A percentile compares a stretch with the other conserved stretches of the same genome.
Evolutionary conservation across 2,113 vertebrate species (phyloP).

Genomic region (Psilopogon haemacephalus): DNA sequence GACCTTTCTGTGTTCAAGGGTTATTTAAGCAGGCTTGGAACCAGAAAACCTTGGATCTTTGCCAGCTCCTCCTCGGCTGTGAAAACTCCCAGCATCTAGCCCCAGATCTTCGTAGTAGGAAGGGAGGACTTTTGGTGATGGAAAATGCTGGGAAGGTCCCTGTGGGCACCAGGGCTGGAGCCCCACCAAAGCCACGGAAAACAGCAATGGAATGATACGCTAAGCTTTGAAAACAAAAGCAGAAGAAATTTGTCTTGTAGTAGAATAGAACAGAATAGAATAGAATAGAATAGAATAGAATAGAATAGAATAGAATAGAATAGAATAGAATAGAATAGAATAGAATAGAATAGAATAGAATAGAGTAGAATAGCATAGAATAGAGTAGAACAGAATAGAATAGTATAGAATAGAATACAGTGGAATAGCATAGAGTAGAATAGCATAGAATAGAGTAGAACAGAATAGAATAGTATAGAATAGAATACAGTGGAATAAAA

Average conservation of each 20-base stretch:
- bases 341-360: too few species aligned
- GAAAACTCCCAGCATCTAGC: neutral
- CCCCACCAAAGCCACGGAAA: neutral
- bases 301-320: too few species aligned
- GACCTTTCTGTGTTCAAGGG: neutral
- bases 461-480: too few species aligned
- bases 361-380: too few species aligned
- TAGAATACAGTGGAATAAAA: too few species aligned
- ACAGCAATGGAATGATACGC: fast-evolving
- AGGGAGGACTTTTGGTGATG: neutral
- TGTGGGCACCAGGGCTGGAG: neutral
- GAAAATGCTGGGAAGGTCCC: neutral
- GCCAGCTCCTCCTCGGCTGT: neutral
- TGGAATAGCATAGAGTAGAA: too few species aligned
- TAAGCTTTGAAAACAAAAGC: neutral
- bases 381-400: too few species aligned
- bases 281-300: too few species aligned
- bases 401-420: too few species aligned
- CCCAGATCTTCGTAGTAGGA: neutral
- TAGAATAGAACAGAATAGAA: too few species aligned
- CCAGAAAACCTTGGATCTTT: neutral
- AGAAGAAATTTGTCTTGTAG: neutral
- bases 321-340: too few species aligned
- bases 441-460: too few species aligned
- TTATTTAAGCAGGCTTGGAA: neutral